These are phyloP conservation scores for Saturnia japonica DNA, from an alignment of 2,888 invertebrate species.

Conservation along the genomic window DNA sequence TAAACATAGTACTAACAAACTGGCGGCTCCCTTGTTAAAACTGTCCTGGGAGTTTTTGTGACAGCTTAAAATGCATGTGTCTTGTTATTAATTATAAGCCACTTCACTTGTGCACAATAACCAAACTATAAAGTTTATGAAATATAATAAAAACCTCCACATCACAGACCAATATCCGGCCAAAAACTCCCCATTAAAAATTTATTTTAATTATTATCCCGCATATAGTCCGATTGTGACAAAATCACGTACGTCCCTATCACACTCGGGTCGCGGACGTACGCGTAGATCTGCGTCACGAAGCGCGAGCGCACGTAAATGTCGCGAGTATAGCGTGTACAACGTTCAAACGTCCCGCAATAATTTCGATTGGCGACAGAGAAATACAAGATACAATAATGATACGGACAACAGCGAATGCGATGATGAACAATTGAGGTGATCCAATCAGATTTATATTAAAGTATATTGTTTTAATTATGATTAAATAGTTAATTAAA, in stretches of 20 bases:
- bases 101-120: too few species aligned
- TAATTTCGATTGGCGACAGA: conserved; percentile 1
- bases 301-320: conserved; percentile 17
- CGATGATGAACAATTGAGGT: conserved; percentile 5
- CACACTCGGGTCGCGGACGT: conserved; percentile 26
- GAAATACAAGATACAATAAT: conserved; percentile 5
- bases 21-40: too few species aligned
- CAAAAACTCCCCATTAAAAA: not conserved
- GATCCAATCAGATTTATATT: not conserved
- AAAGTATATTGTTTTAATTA: not conserved
- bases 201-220: not conserved
- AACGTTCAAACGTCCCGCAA: conserved; percentile 39
- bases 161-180: too few species aligned
- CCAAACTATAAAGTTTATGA: too few species aligned
- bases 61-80: too few species aligned
- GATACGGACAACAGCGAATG: conserved; percentile 13
- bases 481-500: not conserved
- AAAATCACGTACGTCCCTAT: conserved; percentile 31
- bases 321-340: conserved; percentile 49
- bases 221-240: conserved; percentile 14
- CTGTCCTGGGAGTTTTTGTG: too few species aligned
- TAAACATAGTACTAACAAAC: too few species aligned
- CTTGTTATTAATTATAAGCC: too few species aligned
- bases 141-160: too few species aligned
- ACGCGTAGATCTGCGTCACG: conserved; percentile 18